Base-by-base conservation (phyloP, 1,140 invertebrate genomes). In the Aphelenchoides besseyi region DNA sequence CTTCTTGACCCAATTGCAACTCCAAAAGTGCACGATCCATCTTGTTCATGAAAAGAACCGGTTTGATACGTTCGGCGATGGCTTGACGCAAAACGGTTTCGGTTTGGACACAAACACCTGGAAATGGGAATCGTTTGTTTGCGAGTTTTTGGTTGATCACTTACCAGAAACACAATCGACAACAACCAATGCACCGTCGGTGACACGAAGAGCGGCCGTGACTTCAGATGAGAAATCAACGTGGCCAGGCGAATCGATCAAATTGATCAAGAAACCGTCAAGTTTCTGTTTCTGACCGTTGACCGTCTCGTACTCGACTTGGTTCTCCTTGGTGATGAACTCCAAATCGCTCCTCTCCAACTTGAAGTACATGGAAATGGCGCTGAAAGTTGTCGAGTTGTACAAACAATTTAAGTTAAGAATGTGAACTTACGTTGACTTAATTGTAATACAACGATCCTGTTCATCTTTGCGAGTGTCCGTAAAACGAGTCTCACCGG, bases 31-130 rank as follows among this genome's bases (percentile, higher is more conserved):
- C 95, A 82, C 95, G 91, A 88, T 98, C 96, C 95, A 98, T 97
- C 88, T 98, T 98, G 91, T 98, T 98, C 95, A 98, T 97, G 90
- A 98, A 98, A 74, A 98, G 88, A 81, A 98, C 93, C 66, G 95
- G 95, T 90, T 97, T 97, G 82, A 98, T 98, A 85, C 95, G 91
- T 87, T 98, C 96, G 76, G 93, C 93, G 86, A 98, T 98, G 72
- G 95, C 95, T 86, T 98, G 96, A 89, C 95, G 92, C 79, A 98
- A 87, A 70, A 98, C 95, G 87, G 95, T 98, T 87, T 98, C 95
- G 68, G 95, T 98, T 87, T 98, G 95, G 77, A 98, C 95, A 87
- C 95, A 98, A 67, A 98, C 95, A 89, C 93, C 93, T 95, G 79
- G n/a, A 83, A 85, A 23, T 23, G 41, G 41, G 41, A 23, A 48